These are phyloP conservation scores for Thereva nobilitata DNA, from an alignment of 2,888 invertebrate species.

Conservation along the genomic window DNA sequence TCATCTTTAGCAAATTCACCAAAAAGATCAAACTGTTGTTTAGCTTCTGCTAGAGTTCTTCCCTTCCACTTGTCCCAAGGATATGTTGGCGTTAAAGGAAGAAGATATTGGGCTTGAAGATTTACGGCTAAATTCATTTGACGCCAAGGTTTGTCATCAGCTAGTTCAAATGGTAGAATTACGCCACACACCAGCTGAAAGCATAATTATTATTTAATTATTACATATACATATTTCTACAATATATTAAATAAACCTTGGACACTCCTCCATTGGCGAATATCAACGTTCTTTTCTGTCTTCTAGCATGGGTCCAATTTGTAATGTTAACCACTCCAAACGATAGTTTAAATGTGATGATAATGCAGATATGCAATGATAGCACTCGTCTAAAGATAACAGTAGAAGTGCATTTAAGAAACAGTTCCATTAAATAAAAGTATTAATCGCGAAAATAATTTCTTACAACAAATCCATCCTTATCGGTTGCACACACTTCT, in stretches of 20 bases:
- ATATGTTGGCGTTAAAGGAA: constrained; percentile 17
- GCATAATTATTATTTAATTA: neutral
- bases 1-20: constrained; percentile 34
- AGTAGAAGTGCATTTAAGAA: too few relatives aligned
- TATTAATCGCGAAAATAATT: too few relatives aligned
- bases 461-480: too few relatives aligned
- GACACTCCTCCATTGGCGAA: constrained; percentile 17
- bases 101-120: constrained; percentile 25
- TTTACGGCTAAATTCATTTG: constrained; percentile 12
- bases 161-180: constrained; percentile 8
- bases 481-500: too few relatives aligned
- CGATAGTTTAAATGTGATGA: too few relatives aligned
- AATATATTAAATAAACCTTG: neutral
- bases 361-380: too few relatives aligned
- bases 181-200: constrained; percentile 20
- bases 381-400: too few relatives aligned
- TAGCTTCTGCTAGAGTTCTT: constrained; percentile 18
- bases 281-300: constrained; percentile 18
- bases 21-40: constrained; percentile 22
- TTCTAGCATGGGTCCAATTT: neutral
- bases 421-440: too few relatives aligned
- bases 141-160: constrained; percentile 22
- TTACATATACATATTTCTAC: neutral
- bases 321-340: neutral
- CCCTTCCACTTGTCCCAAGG: constrained; percentile 32